These are phyloP conservation scores for Noctua pronuba DNA, from an alignment of 2,888 invertebrate species.

Conservation along the genomic window DNA sequence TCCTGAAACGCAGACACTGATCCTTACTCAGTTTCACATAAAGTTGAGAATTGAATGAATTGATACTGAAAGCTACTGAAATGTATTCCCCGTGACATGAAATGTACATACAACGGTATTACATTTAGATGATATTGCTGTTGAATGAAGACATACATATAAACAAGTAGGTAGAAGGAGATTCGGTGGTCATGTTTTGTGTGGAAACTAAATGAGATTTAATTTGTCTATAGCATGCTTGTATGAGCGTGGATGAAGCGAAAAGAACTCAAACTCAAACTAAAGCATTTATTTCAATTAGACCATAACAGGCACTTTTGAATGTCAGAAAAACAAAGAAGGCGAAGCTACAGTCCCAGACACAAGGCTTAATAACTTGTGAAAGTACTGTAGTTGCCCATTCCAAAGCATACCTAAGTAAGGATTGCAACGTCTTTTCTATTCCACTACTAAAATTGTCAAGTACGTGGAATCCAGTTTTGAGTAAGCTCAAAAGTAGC, in stretches of 20 bases:
- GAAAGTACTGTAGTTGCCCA: no score
- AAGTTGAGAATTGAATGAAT: not conserved
- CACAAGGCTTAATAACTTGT: no score
- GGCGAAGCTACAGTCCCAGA: no score
- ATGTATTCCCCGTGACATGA: not conserved
- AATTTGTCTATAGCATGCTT: not conserved
- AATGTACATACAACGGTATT: not conserved
- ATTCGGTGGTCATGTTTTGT: not conserved
- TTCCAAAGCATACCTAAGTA: no score
- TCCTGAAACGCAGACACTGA: not conserved
- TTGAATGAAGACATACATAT: not conserved
- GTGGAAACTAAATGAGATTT: not conserved
- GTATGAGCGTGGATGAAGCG: not conserved
- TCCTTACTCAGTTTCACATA: not conserved
- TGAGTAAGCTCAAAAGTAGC: no score
- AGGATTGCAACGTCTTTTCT: no score
- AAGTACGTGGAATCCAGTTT: no score
- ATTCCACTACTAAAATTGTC: no score
- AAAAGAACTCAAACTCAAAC: no score
- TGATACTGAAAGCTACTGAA: not conserved
- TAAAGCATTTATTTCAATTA: no score
- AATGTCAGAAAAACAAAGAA: no score
- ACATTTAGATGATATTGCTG: not conserved
- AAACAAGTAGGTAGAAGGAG: not conserved
- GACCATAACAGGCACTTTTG: no score